Conservation (phyloP, 2,797 vertebrate genomes). For the Leptoclinus maculatus region DNA sequence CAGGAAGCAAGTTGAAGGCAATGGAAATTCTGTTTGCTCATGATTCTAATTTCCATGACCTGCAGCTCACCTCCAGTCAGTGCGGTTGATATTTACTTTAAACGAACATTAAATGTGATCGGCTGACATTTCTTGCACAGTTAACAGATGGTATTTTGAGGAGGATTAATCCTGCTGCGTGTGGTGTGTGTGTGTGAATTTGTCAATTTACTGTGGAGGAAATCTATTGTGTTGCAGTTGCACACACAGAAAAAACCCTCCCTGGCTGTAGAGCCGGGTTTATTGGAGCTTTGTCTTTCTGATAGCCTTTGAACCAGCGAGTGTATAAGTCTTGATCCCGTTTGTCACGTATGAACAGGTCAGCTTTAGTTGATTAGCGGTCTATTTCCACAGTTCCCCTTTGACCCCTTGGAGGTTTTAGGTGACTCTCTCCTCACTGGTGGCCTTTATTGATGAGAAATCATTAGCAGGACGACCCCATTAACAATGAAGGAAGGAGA, state of each 20-base stretch:
- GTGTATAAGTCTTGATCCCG: background rate
- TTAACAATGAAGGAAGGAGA: constrained; percentile 36
- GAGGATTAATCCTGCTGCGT: background rate
- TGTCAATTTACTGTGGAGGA: background rate
- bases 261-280: background rate
- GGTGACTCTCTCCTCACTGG: constrained; percentile 37
- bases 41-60: background rate
- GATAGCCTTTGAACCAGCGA: background rate
- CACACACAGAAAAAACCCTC: background rate
- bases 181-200: background rate
- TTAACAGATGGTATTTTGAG: background rate
- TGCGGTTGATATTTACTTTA: background rate
- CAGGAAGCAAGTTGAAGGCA: background rate
- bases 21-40: background rate
- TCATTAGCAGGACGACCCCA: constrained; percentile 57
- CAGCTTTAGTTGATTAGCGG: constrained; percentile 54
- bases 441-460: constrained; percentile 64
- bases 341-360: constrained; percentile 12
- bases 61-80: background rate
- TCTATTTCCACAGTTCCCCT: constrained; percentile 36
- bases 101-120: background rate
- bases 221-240: background rate
- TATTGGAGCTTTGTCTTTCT: background rate
- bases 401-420: constrained; percentile 61
- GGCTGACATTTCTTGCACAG: background rate